Evolutionary conservation across 2,113 vertebrate species (phyloP), one percentile per base, ranked within the genome.

Genomic region (Strix uralensis): DNA sequence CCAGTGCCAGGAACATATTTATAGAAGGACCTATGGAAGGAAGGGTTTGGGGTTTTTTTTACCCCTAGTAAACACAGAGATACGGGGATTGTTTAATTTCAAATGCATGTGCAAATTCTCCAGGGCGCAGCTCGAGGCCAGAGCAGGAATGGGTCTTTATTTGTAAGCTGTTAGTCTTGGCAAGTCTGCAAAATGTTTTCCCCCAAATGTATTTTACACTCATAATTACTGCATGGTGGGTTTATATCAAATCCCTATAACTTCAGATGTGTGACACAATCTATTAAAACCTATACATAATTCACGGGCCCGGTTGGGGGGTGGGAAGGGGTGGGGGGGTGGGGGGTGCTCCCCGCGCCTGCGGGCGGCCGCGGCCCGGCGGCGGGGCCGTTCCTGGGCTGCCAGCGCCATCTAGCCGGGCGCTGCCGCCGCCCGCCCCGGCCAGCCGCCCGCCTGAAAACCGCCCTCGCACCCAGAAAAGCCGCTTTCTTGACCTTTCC

Each of bases 341-440:
- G 42, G 49, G 42, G 18, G 40, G 73, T 2, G 81, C 79, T 66
- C 47, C 55, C 67, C 32, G 61, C 9, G 30, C 25, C n/a, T 29
- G 12, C 29, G 55, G 63, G 57, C n/a, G 32, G 44, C 52, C 25
- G 32, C 51, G 51, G 63, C 66, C 32, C 47, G 58, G 62, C 40
- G 21, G 21, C 46, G 32, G 69, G 30, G 40, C 86, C 77, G 95
- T 98, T 98, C 96, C 95, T 96, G 97, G 95, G 98, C 97, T 93
- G 97, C 95, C 98, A 98, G 98, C 97, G 98, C 98, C 98, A 98
- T 96, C 98, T 98, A 98, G 98, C 95, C 94, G 96, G 92, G 87
- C 65, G 44, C 44, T 13, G 67, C 55, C 77, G 9, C 13, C 74
- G 21, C 63, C 70, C 3, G 69, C 55, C 69, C 49, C 10, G 66